Evolutionary conservation across 2,888 invertebrate species (phyloP).

Genomic region (Pristionchus maxplancki): DNA sequence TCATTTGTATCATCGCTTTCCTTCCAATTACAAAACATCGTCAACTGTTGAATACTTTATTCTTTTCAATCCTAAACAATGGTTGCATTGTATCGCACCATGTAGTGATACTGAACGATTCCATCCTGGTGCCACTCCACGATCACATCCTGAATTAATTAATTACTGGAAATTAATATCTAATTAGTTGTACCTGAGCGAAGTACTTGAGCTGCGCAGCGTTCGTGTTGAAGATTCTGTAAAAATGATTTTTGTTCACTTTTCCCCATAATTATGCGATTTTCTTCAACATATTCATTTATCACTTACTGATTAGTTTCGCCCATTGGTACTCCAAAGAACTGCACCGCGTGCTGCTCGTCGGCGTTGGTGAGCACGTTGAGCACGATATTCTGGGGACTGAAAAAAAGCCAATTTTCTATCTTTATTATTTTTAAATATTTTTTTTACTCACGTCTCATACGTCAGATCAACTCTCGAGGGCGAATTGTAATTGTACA

Average conservation of each 20-base stretch:
- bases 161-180: background rate
- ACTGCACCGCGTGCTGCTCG: background rate
- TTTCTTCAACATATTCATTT: background rate
- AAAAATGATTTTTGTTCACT: background rate
- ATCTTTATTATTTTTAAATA: too few relatives aligned
- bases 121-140: background rate
- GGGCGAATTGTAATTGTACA: background rate
- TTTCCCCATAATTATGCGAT: background rate
- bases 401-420: background rate
- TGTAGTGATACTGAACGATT: background rate
- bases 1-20: too few relatives aligned
- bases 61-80: too few relatives aligned
- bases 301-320: background rate
- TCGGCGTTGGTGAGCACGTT: background rate
- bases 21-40: too few relatives aligned
- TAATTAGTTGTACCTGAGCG: background rate
- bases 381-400: background rate
- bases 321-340: background rate
- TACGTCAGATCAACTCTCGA: background rate
- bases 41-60: too few relatives aligned
- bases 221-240: background rate
- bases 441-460: background rate
- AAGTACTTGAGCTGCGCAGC: background rate
- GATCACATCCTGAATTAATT: background rate
- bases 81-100: conserved; percentile 2